Evolutionary conservation across 2,113 vertebrate genomes (phyloP), one percentile per base, ranked within the genome.

Genomic region (Campylorhamphus procurvoides): DNA sequence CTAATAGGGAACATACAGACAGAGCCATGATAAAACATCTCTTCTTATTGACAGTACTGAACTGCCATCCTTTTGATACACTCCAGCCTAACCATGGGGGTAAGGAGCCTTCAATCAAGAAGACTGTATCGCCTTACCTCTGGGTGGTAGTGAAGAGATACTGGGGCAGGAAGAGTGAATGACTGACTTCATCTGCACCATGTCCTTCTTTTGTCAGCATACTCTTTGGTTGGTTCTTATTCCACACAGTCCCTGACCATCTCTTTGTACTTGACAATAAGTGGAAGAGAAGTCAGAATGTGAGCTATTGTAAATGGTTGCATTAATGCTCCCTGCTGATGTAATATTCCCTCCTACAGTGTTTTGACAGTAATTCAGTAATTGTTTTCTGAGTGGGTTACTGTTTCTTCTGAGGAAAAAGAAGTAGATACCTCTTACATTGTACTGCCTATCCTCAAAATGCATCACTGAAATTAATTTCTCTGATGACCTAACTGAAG

Each of bases 361-460:
- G 82, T 95, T 96, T 88, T 89, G 60, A 93, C 76, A 94, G 76
- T 93, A 84, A 49, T 80, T 81, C 27, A 87, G 72, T 91, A 86
- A 60, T 77, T 92, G 75, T 84, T 96, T 95, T 97, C 92, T 89
- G 80, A 95, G 40, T 71, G 75, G 55, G 31, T 46, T 92, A 58
- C 37, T 47, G 11, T 56, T 92, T 86, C 29, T 92, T 84, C 60
- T 66, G 59, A 56, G 60, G 8, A 6, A 18, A 71, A 76, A 91
- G 68, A 46, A 47, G n/a, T 35, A 75, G 62, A 66, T 66, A 92
- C 25, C n/a, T 68, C 20, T 88, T 31, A 73, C 37, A 63, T 56
- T 63, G 39, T 72, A 35, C 18, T 67, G 28, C n/a, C 44, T 89
- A 24, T 60, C 40, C 68, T 89, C 56, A 93, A 87, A 92, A 87